A percentile compares a stretch with the other conserved stretches of the same genome.
These are phyloP conservation scores for Equus quagga DNA, from an alignment of 2,113 vertebrate genomes.

Conservation along the genomic window DNA sequence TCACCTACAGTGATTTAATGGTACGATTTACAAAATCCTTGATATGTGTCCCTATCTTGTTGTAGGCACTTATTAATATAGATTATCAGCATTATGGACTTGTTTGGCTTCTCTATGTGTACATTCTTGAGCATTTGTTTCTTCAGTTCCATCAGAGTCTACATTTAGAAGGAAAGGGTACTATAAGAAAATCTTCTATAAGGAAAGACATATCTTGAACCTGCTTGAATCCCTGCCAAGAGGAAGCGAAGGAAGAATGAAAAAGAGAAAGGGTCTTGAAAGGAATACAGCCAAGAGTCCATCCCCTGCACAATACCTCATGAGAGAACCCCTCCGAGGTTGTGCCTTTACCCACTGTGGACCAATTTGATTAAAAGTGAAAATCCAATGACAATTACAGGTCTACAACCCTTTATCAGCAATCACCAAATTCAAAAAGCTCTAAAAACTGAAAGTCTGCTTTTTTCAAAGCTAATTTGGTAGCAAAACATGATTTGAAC, in stretches of 20 bases:
- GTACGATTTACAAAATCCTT: not conserved
- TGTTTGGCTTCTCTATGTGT: not conserved
- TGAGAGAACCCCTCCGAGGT: constrained; percentile 9
- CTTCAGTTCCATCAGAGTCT: not conserved
- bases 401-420: constrained; percentile 25
- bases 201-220: not conserved
- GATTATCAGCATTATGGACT: not conserved
- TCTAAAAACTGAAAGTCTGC: not conserved
- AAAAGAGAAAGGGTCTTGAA: constrained; percentile 5
- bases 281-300: not conserved
- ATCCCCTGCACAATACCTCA: constrained; percentile 33
- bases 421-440: not conserved
- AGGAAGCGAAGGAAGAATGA: not conserved
- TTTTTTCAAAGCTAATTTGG: not conserved
- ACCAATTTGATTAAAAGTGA: constrained; percentile 61
- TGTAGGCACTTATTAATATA: constrained; percentile 25
- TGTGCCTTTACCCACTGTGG: not conserved
- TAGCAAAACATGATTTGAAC: constrained; percentile 38
- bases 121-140: constrained; percentile 6
- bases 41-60: not conserved
- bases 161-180: constrained; percentile 30
- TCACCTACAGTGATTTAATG: not conserved
- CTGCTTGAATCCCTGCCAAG: constrained; percentile 25
- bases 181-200: constrained; percentile 36
- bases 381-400: constrained; percentile 53